Evolutionary conservation across 2,888 invertebrate genomes (phyloP), one percentile per base, ranked within the genome.

Genomic region (Choreutis nemorana): DNA sequence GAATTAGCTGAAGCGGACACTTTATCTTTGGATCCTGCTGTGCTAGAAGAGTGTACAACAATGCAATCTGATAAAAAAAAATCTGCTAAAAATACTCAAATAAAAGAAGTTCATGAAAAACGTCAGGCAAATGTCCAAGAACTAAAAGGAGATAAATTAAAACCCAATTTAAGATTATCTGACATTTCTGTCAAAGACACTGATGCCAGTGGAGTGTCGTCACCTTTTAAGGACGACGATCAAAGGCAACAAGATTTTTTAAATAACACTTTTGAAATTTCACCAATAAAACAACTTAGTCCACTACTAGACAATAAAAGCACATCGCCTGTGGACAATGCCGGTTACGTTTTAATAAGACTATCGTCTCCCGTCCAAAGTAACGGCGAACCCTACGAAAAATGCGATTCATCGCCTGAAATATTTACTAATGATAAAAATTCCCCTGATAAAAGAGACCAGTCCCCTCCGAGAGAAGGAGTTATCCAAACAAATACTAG

Each of bases 191-290:
- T 36, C 3, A 30, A 42, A 34, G 45, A 53, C 14, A 49, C 37
- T 10, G 27, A 50, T 3, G 39, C 40, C 4, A 46, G 35, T 29
- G 54, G 61, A 4, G 42, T 55, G n/a, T 70, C 62, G 7, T 80
- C 80, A 1, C 77, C 80, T 0, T 59, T 55, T 9, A 62, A 63
- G 45, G 62, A 66, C 21, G 61, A 64, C 14, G 54, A 48, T 15
- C 59, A 68, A 36, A 64, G 75, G 39, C 71, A 80, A 32, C 56
- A 67, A 44, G 83, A 84, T 48, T 79, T 86, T 33, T 48, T 85
- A 9, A 77, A 81, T 42, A 73, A 75, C 36, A 85, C 85, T 5
- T 40, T 77, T 10, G 81, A 85, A 50, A 83, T 86, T 53, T 85
- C 85, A 1, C 85, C 85, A 0, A 85, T 85, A 33, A 78, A 77